Evolutionary conservation across 2,888 invertebrate species (phyloP).

Genomic region (Orthosia gothica): DNA sequence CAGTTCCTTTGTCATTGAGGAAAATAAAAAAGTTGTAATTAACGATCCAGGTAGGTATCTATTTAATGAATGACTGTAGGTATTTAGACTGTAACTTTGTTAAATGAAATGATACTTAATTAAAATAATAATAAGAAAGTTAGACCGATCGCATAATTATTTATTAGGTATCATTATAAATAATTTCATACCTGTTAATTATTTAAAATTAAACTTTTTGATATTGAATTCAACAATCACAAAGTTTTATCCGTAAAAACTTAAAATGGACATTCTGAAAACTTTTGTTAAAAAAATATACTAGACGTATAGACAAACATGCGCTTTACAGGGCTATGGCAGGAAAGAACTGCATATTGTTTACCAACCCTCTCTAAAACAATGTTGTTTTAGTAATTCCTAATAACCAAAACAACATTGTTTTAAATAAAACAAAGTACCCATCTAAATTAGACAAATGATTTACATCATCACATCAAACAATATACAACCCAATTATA

Average conservation of each 20-base stretch:
- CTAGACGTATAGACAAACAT: background rate
- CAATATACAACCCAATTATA: constrained; percentile 30
- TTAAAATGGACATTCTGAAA: background rate
- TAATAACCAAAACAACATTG: background rate
- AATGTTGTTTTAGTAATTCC: background rate
- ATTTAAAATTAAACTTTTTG: background rate
- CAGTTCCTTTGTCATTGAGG: constrained; percentile 92
- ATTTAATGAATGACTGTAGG: constrained; percentile 87
- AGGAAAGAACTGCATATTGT: background rate
- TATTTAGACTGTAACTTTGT: constrained; percentile 72
- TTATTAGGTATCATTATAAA: background rate
- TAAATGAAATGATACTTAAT: constrained; percentile 34
- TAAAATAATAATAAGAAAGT: constrained; percentile 23
- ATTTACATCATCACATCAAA: background rate
- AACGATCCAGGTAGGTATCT: constrained; percentile 90
- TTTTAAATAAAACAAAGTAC: background rate
- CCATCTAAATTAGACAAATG: background rate
- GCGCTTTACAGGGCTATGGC: background rate
- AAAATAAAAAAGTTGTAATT: constrained; percentile 92
- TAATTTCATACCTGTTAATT: background rate
- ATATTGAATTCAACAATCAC: background rate
- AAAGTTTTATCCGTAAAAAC: background rate
- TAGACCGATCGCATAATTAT: background rate
- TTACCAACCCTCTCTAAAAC: too few relatives aligned
- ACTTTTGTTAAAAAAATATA: constrained; percentile 3